phyloP scores from a whole-genome alignment of 1,140 invertebrate species.

The Pachyrhynchus sulphureomaculatus region DNA sequence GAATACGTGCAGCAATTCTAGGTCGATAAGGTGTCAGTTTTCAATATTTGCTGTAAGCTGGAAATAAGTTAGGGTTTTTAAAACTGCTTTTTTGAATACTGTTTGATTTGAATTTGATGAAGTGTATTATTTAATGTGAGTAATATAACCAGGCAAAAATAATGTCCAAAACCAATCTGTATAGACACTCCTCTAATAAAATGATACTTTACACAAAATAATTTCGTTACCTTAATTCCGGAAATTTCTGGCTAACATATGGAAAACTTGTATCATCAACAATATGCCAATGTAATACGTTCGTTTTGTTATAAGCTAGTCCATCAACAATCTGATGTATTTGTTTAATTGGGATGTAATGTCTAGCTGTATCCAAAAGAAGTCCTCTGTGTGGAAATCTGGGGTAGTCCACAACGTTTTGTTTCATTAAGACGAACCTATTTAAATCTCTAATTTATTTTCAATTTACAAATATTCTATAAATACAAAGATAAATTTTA shows the following conservation, averaged over 20 bases:
- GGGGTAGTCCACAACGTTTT: too few relatives aligned
- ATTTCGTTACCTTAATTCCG: conserved; percentile 63
- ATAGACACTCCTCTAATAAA: too few relatives aligned
- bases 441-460: conserved; percentile 5
- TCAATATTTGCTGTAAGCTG: too few relatives aligned
- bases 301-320: conserved; percentile 88
- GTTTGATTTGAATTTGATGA: too few relatives aligned
- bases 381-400: conserved; percentile 75
- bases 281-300: conserved; percentile 95
- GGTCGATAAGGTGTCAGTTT: too few relatives aligned
- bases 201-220: too few relatives aligned
- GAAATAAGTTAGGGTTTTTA: too few relatives aligned
- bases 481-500: background rate
- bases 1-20: too few relatives aligned
- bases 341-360: conserved; percentile 69
- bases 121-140: too few relatives aligned
- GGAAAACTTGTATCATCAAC: conserved; percentile 91
- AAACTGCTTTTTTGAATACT: too few relatives aligned
- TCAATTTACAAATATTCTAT: background rate
- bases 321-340: conserved; percentile 72
- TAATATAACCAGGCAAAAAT: too few relatives aligned
- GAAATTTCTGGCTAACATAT: conserved; percentile 75
- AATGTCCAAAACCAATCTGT: too few relatives aligned
- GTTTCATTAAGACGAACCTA: conserved; percentile 56
- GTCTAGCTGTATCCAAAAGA: conserved; percentile 80